Evolutionary conservation across 1,140 invertebrate species (phyloP).

Genomic region (Brachionus rubens): DNA sequence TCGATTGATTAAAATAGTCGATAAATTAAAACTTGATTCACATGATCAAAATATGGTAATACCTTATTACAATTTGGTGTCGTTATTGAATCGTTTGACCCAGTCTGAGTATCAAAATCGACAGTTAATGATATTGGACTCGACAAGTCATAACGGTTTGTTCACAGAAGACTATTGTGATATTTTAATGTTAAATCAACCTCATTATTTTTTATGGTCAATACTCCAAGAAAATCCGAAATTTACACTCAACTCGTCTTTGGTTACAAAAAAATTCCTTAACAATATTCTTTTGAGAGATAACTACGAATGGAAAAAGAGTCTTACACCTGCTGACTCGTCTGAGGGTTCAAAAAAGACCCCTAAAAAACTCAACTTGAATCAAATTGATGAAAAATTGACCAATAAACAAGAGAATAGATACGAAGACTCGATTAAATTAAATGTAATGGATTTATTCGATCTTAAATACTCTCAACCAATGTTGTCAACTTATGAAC

Average conservation of each 20-base stretch:
- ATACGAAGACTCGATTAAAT: neutral
- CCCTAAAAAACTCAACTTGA: neutral
- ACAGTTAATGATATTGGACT: constrained; percentile 9
- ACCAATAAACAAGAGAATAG: neutral
- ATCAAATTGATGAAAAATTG: neutral
- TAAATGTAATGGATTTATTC: neutral
- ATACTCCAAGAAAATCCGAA: constrained; percentile 11
- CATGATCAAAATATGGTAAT: constrained; percentile 6
- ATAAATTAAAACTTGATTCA: constrained; percentile 5
- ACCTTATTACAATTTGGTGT: neutral
- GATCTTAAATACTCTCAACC: constrained; percentile 34
- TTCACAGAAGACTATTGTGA: constrained; percentile 27
- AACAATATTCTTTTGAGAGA: neutral
- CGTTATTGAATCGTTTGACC: neutral
- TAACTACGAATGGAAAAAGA: constrained; percentile 11
- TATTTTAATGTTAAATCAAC: constrained; percentile 15
- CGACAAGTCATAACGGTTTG: constrained; percentile 1
- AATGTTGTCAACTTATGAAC: constrained; percentile 11
- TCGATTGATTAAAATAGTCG: neutral
- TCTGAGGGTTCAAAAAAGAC: neutral
- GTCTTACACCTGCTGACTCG: neutral
- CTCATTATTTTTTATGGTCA: constrained; percentile 1
- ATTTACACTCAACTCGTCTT: neutral
- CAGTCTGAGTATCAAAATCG: neutral
- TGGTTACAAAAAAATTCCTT: neutral